Conservation (phyloP, 2,888 invertebrate species). For the Leptopilina syphax region DNA sequence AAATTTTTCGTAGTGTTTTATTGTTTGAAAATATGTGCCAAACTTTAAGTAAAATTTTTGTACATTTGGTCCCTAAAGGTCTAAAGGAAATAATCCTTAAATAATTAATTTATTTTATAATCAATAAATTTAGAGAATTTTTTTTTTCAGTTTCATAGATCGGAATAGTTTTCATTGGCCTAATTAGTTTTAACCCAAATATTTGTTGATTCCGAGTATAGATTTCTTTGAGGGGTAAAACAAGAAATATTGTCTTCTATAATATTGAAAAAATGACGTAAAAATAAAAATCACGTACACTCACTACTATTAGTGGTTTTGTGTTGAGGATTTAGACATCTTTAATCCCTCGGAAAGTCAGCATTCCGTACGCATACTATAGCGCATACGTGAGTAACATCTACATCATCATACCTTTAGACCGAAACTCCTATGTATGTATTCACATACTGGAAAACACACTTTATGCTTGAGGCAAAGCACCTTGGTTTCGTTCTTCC, state of each 20-base stretch:
- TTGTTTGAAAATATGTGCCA: no score
- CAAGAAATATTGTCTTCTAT: constrained; percentile 24
- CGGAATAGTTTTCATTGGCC: no score
- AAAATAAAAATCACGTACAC: neutral
- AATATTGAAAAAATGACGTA: neutral
- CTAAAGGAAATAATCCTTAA: no score
- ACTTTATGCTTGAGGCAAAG: constrained; percentile 51
- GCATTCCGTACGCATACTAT: constrained; percentile 9
- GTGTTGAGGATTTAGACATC: constrained; percentile 42
- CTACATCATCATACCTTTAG: neutral
- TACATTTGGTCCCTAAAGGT: no score
- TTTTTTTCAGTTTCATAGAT: no score
- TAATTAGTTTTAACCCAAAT: no score
- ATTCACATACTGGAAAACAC: constrained; percentile 42
- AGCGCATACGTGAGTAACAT: neutral
- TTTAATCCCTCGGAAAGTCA: constrained; percentile 2
- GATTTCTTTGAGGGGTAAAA: no score
- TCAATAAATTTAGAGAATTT: no score
- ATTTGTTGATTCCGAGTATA: no score
- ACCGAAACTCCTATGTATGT: neutral
- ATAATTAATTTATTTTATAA: no score
- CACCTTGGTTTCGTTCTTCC: constrained; percentile 51
- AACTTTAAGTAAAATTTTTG: no score
- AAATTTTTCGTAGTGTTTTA: no score
- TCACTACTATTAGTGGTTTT: constrained; percentile 49